These are phyloP conservation scores for Diorhabda sublineata DNA, from an alignment of 1,140 invertebrate genomes.

Conservation along the genomic window DNA sequence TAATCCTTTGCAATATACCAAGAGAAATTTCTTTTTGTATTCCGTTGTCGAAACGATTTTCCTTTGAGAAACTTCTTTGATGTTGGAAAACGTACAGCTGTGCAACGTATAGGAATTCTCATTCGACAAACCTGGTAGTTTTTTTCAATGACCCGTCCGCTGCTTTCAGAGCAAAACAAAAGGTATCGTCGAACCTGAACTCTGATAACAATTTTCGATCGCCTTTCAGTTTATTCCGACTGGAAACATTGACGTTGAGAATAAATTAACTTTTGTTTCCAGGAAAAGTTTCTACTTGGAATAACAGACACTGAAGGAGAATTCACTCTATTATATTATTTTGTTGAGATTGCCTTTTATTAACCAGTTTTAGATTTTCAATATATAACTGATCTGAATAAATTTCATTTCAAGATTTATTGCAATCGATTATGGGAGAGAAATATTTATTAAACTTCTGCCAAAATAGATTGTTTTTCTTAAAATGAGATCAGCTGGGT, in stretches of 20 bases:
- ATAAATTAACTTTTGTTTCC: conserved; percentile 3
- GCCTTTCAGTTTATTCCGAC: conserved; percentile 1
- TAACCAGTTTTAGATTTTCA: background rate
- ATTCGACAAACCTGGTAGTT: background rate
- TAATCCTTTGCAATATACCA: background rate
- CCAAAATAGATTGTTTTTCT: too few relatives aligned
- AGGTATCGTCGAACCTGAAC: conserved; percentile 1
- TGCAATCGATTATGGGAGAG: too few relatives aligned
- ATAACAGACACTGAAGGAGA: background rate
- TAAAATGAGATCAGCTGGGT: too few relatives aligned
- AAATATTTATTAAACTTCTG: too few relatives aligned
- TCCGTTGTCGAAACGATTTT: background rate
- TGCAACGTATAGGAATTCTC: conserved; percentile 2
- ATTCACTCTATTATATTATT: background rate
- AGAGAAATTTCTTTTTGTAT: background rate
- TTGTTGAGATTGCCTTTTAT: background rate
- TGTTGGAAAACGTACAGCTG: background rate
- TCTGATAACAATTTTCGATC: conserved; percentile 2
- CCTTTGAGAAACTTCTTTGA: background rate
- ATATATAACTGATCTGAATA: too few relatives aligned
- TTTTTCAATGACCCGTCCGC: conserved; percentile 1
- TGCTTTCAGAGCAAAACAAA: background rate
- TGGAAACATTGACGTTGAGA: conserved; percentile 1
- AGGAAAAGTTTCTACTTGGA: background rate
- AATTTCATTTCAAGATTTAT: too few relatives aligned